Conservation (phyloP, 2,797 vertebrate species). For the Scomberomorus guttatus region DNA sequence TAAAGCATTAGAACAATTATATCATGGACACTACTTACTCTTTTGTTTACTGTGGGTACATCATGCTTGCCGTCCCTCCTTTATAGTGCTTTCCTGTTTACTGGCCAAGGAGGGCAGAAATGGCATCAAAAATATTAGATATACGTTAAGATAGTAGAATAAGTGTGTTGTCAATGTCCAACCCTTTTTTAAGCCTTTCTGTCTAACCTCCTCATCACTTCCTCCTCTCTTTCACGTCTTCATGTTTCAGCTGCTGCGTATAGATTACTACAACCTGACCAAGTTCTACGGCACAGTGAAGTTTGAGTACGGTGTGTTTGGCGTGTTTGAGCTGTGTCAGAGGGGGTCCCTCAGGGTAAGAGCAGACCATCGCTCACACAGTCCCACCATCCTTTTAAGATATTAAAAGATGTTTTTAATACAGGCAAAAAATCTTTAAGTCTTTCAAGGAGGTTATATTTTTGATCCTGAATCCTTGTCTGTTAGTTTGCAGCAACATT, state of each 20-base stretch:
- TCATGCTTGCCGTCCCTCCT: neutral
- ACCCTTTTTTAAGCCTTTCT: neutral
- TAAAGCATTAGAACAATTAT: neutral
- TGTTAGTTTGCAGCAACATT: too few relatives aligned
- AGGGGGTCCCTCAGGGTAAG: slow-evolving; percentile 95
- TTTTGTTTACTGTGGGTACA: neutral
- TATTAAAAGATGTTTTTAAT: too few relatives aligned
- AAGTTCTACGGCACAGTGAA: slow-evolving; percentile 98
- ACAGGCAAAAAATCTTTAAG: too few relatives aligned
- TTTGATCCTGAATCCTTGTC: too few relatives aligned
- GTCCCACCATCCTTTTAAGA: neutral
- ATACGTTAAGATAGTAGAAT: neutral
- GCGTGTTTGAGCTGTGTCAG: slow-evolving; percentile 95
- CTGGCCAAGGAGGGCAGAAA: neutral
- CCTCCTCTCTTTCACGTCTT: neutral
- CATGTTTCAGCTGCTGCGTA: slow-evolving; percentile 88
- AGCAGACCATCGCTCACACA: neutral
- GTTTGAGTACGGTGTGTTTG: slow-evolving; percentile 91
- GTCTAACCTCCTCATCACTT: neutral
- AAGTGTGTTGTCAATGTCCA: neutral
- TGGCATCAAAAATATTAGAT: too few relatives aligned
- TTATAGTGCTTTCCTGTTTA: neutral
- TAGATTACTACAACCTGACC: slow-evolving; percentile 98
- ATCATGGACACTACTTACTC: neutral
- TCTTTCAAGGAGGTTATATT: too few relatives aligned